Evolutionary conservation across 2,797 vertebrate genomes (phyloP).

Genomic region (Gorsachius magnificus): DNA sequence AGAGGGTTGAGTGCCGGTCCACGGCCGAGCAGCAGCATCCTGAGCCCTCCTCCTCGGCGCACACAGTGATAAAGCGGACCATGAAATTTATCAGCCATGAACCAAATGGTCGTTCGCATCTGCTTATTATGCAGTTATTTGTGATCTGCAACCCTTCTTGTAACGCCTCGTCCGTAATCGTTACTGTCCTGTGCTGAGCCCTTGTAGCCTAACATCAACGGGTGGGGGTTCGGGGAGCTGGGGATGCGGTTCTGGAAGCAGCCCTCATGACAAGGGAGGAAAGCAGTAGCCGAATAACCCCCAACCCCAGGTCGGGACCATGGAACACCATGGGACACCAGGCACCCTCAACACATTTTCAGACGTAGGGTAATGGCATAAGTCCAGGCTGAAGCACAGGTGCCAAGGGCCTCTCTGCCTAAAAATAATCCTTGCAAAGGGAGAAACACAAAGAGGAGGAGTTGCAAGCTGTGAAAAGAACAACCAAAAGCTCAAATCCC

Average conservation of each 20-base stretch:
- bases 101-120: conserved; percentile 29
- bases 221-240: rapidly evolving
- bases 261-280: neutral
- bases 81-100: conserved; percentile 63
- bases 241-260: neutral
- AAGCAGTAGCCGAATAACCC: neutral
- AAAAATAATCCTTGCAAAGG: neutral
- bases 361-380: rapidly evolving
- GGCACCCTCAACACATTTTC: neutral
- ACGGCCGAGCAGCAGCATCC: neutral
- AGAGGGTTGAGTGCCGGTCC: neutral
- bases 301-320: rapidly evolving
- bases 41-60: neutral
- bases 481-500: neutral
- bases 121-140: conserved; percentile 34
- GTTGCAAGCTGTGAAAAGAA: neutral
- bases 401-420: neutral
- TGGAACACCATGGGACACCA: too few relatives aligned
- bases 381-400: neutral
- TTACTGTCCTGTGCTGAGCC: neutral
- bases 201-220: rapidly evolving
- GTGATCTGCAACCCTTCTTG: neutral
- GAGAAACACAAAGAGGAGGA: neutral
- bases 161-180: rapidly evolving
- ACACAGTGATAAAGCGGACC: neutral